These are phyloP conservation scores for Aleiodes testaceus DNA, from an alignment of 2,888 invertebrate genomes.

Conservation along the genomic window DNA sequence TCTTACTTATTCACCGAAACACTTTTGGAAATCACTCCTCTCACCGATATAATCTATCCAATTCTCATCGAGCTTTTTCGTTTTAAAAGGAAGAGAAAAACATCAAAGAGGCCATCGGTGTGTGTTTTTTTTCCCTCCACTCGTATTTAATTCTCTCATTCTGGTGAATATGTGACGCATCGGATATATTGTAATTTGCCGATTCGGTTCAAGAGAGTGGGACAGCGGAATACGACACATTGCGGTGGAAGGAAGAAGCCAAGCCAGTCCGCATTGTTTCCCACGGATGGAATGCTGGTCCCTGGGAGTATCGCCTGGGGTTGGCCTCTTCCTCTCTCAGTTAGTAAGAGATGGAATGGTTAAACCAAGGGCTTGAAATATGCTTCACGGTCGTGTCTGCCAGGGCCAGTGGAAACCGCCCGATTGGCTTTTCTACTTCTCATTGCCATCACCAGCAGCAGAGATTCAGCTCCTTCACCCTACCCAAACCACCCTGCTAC, in stretches of 20 bases:
- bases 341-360: slow-evolving; percentile 28
- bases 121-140: slow-evolving; percentile 39
- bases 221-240: slow-evolving; percentile 57
- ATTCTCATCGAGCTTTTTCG: slow-evolving; percentile 30
- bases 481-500: background rate
- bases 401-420: slow-evolving; percentile 55
- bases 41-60: slow-evolving; percentile 42
- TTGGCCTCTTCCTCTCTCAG: slow-evolving; percentile 44
- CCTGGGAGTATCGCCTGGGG: slow-evolving; percentile 55
- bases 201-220: slow-evolving; percentile 44
- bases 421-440: slow-evolving; percentile 56
- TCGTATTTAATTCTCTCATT: slow-evolving; percentile 48
- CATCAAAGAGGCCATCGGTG: slow-evolving; percentile 34
- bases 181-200: slow-evolving; percentile 43
- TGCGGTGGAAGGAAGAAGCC: slow-evolving; percentile 65
- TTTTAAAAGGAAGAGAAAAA: slow-evolving; percentile 18
- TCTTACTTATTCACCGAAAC: slow-evolving; percentile 44
- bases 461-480: slow-evolving; percentile 28
- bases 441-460: slow-evolving; percentile 50
- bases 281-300: slow-evolving; percentile 67
- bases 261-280: slow-evolving; percentile 67
- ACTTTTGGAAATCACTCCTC: slow-evolving; percentile 28
- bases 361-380: slow-evolving; percentile 56
- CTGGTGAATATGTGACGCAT: slow-evolving; percentile 37
- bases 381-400: slow-evolving; percentile 58